phyloP scores from a whole-genome alignment of 2,888 invertebrate species.

The Macroteleia sp. region DNA sequence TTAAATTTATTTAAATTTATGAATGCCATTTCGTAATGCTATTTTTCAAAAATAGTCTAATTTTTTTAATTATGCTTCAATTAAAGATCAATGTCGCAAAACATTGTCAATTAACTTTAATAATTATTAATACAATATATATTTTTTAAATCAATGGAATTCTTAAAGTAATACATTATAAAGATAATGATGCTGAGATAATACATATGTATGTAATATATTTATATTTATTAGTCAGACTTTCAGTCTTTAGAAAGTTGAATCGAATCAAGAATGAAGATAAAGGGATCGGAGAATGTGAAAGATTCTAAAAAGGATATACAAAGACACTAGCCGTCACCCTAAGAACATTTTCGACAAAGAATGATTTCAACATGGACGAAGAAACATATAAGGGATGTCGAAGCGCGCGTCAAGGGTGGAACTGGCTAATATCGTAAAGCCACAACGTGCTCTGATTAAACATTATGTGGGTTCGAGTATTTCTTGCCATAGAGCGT shows the following conservation, averaged over 20 bases:
- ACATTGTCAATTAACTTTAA: too few species aligned
- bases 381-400: constrained; percentile 65
- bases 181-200: too few species aligned
- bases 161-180: too few species aligned
- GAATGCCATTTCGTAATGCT: too few species aligned
- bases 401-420: constrained; percentile 60
- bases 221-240: too few species aligned
- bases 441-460: constrained; percentile 83
- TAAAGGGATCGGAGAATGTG: constrained; percentile 47
- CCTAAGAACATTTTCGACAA: constrained; percentile 59
- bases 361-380: constrained; percentile 52
- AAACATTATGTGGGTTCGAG: constrained; percentile 81
- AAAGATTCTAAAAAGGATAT: constrained; percentile 67
- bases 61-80: too few species aligned
- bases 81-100: too few species aligned
- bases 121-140: too few species aligned
- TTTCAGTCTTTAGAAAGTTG: constrained; percentile 35
- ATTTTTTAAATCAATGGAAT: too few species aligned
- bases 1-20: too few species aligned
- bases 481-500: constrained; percentile 72
- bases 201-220: too few species aligned
- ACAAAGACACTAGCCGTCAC: constrained; percentile 65
- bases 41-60: too few species aligned
- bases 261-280: constrained; percentile 41
- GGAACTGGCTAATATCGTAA: constrained; percentile 81